Base-by-base conservation (phyloP, 2,888 invertebrate genomes). In the Cerastoderma edule region DNA sequence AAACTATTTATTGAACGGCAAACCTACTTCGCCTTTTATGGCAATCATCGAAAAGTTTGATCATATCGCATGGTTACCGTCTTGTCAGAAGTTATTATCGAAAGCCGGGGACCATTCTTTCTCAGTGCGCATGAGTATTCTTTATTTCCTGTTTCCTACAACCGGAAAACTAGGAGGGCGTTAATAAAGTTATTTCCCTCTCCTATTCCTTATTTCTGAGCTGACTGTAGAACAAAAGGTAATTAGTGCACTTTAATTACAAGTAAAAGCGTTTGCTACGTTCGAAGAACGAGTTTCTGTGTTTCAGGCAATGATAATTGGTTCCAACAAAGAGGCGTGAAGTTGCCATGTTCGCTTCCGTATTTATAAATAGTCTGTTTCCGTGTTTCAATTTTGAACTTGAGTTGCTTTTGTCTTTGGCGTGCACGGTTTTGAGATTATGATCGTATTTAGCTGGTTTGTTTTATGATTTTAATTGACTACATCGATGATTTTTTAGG, bases 111-210 rank as follows among this genome's bases (percentile, higher is more conserved):
- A 60, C 32, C 60, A 24, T 28, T 24, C 24, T 32, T 22, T 6
- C 24, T 10, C 4, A 57, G 13, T 56, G 73, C 79, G 79, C 79
- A 75, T 80, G 79, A 8, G 72, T 68, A 64, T 22, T 64, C 67
- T 75, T 80, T 67, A 72, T 75, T 80, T 80, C 79, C 79, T 75
- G 79, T 65, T 72, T 72, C 24, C 56, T n/a, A 68, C 71, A 35
- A 63, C 60, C 72, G 72, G 68, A 75, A 64, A 72, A 68, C 56
- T 57, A 33, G 79, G 78, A 76, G 75, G 79, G 79, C 79, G 79
- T 80, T 65, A 65, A 66, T 56, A 44, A 19, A 1, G 19, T 19
- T 8, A 39, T 32, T 65, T 48, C 22, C 22, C 19, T 30, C 64
- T 16, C 65, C 22, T 3, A 30, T 28, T 48, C 30, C 46, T 65